Evolutionary conservation across 2,797 vertebrate species (phyloP), one percentile per base, ranked within the genome.

Genomic region (Lepus townsendii): DNA sequence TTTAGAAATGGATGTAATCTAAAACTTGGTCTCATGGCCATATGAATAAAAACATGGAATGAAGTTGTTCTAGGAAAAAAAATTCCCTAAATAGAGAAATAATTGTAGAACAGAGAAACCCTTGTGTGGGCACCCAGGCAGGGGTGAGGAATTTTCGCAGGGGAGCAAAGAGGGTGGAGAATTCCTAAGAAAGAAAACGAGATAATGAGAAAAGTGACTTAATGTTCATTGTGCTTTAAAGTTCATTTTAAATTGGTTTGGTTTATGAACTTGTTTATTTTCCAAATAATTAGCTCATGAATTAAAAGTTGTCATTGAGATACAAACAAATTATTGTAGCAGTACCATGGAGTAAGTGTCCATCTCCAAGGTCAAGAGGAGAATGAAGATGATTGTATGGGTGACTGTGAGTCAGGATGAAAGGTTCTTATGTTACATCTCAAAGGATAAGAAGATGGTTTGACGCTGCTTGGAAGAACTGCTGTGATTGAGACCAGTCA

Each of bases 241-340:
- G 17, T 77, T 66, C 79, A 47, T 88, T 90, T 87, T 83, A 66
- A 88, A 52, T 76, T 79, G 47, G 11, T 76, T 90, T 94, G 69
- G 6, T 83, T 92, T 93, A 82, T 7, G 90, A 24, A 24, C 7
- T 66, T 76, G 22, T 85, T 96, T 16, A 84, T 24, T 76, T 95
- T 78, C 57, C 79, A 87, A 93, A 93, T 90, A 91, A 80, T 93
- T 93, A 77, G 73, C 65, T 50, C 16, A 38, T 63, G 50, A 93
- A 91, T 91, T 77, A 38, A 75, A 92, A 90, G 32, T 68, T 57
- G 94, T 87, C 62, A 69, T 30, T 95, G 62, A 92, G 35, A 88
- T 93, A 42, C 2, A 24, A 24, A 76, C 75, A 27, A 78, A 38
- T 76, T 77, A 84, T 88, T 68, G 72, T 32, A 75, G 71, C 75